Percentiles rank a stretch among this genome's conserved stretches.
These are phyloP conservation scores for Tragelaphus scriptus DNA, from an alignment of 2,113 vertebrate species.

Conservation along the genomic window DNA sequence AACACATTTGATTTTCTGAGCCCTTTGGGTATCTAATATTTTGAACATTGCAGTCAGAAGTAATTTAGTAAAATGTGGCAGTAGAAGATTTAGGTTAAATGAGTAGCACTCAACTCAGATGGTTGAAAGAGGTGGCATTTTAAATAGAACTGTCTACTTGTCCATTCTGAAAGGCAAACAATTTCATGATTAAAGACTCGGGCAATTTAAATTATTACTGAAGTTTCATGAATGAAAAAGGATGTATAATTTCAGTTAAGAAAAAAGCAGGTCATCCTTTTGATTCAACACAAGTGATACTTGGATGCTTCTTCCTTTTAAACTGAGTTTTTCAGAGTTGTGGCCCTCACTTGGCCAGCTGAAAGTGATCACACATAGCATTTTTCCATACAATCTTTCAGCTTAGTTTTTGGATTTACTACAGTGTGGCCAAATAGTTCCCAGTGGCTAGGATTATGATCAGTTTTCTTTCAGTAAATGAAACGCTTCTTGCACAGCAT, in stretches of 20 bases:
- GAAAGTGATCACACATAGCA: neutral
- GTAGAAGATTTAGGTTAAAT: neutral
- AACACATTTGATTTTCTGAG: neutral
- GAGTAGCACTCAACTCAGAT: neutral
- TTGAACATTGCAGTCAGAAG: neutral
- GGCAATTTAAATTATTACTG: constrained; percentile 20
- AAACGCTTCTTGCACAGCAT: neutral
- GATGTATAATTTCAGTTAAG: constrained; percentile 23
- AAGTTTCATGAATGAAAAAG: constrained; percentile 40
- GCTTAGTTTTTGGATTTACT: neutral
- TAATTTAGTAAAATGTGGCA: constrained; percentile 17
- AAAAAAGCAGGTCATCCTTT: neutral
- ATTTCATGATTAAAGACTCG: constrained; percentile 38
- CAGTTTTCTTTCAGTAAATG: neutral
- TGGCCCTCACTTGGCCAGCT: neutral
- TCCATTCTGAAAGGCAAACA: constrained; percentile 46
- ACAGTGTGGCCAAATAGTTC: neutral
- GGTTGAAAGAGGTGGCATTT: neutral
- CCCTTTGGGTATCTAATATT: neutral
- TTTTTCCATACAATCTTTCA: neutral
- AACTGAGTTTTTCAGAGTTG: neutral
- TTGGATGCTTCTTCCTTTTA: neutral
- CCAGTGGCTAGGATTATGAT: neutral
- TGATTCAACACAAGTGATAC: neutral
- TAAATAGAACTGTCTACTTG: neutral